phyloP scores from a whole-genome alignment of 2,797 vertebrate species.

The Sebastes kiyomatsui region DNA sequence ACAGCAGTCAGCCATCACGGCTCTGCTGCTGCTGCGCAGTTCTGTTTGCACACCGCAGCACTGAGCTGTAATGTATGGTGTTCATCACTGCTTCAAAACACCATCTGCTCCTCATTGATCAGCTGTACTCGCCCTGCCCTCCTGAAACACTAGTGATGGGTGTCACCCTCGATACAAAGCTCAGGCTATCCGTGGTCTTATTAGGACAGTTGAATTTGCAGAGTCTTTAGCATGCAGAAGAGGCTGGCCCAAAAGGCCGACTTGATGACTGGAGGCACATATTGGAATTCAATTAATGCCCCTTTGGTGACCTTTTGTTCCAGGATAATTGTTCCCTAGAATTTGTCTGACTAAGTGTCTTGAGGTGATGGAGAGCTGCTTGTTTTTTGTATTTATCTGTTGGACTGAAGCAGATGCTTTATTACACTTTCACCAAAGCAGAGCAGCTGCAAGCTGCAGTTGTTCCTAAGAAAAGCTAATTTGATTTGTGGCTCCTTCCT shows the following conservation, averaged over 20 bases:
- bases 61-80: conserved; percentile 38
- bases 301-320: conserved; percentile 84
- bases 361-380: conserved; percentile 52
- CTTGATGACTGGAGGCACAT: conserved; percentile 81
- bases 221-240: conserved; percentile 51
- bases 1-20: conserved; percentile 50
- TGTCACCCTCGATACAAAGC: conserved; percentile 47
- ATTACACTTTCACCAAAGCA: conserved; percentile 36
- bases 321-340: conserved; percentile 85
- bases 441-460: conserved; percentile 36
- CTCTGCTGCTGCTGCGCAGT: conserved; percentile 6
- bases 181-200: conserved; percentile 57
- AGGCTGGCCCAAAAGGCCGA: conserved; percentile 60
- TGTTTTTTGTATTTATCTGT: conserved; percentile 9
- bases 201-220: conserved; percentile 54
- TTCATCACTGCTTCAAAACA: conserved; percentile 48
- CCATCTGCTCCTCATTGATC: conserved; percentile 78
- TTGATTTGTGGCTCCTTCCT: conserved; percentile 28
- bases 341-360: conserved; percentile 59
- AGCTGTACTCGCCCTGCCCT: conserved; percentile 37
- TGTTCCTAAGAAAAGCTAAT: conserved; percentile 29
- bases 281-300: conserved; percentile 89
- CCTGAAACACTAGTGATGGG: conserved; percentile 58
- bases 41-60: conserved; percentile 54
- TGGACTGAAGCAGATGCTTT: conserved; percentile 42